Conservation (phyloP, 2,113 vertebrate genomes). For the Nothocercus nigrocapillus region DNA sequence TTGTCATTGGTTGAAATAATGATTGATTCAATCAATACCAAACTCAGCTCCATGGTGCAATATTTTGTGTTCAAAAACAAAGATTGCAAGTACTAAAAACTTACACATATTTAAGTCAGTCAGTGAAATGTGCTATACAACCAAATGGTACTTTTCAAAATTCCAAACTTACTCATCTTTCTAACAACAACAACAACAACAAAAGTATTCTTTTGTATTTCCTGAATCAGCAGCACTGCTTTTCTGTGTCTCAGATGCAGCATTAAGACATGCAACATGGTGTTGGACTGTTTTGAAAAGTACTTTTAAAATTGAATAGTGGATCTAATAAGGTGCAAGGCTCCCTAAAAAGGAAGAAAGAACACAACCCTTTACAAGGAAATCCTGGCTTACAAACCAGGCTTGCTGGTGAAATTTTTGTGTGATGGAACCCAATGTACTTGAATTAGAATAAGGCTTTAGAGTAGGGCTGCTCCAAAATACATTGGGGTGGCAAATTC, state of each 20-base stretch:
- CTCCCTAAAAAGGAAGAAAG: not conserved
- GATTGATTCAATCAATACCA: not conserved
- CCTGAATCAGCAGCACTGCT: not conserved
- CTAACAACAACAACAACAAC: too few relatives aligned
- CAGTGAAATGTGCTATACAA: not conserved
- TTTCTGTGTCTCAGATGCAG: not conserved
- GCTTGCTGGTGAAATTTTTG: not conserved
- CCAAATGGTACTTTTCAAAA: not conserved
- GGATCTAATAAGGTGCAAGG: not conserved
- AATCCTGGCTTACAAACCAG: not conserved
- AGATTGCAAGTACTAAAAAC: not conserved
- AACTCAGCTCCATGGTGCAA: not conserved
- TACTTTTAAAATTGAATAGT: not conserved
- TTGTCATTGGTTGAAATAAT: not conserved
- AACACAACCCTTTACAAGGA: not conserved
- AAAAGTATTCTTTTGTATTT: not conserved
- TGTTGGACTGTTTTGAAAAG: slow-evolving; percentile 20
- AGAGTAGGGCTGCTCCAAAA: not conserved
- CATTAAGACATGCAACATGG: not conserved
- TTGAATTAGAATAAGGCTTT: not conserved
- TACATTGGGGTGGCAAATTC: not conserved
- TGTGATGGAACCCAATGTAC: not conserved
- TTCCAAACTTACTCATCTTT: not conserved
- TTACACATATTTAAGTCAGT: not conserved
- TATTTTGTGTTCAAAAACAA: not conserved